Evolutionary conservation across 2,888 invertebrate genomes (phyloP), one percentile per base, ranked within the genome.

Genomic region (Callyntrura guangdongensis): DNA sequence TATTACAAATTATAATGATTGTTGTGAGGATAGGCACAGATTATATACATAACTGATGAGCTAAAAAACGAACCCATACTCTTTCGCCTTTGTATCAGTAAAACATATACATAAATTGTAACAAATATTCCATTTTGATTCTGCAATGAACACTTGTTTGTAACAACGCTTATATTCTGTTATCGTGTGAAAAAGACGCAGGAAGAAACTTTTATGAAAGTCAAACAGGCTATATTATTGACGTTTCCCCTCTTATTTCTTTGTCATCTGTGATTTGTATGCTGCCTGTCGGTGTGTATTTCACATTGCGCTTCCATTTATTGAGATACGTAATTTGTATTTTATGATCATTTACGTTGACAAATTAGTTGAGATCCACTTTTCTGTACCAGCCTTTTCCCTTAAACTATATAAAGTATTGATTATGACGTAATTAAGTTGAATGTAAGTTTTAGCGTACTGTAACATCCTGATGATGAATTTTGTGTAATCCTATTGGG

Each of bases 31-130:
- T 90, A 90, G 85, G 74, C 89, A 90, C 86, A 90, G 79, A 64
- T 82, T 89, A 86, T 86, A 86, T 61, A 82, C 61, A 85, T 90
- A 90, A 90, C 86, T 49, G 86, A 90, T 90, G 90, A 90, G 90
- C 90, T 90, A 86, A 90, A 87, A 89, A 90, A 89, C 47, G 90
- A 90, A 90, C 90, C 90, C 90, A 86, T 90, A 90, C 90, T 90
- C 90, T 90, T 90, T 90, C 90, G 90, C 90, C 90, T 90, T 90
- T 90, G 90, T 90, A 90, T 90, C 90, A 90, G 86, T 90, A 86
- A 90, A 61, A 85, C 47, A 81, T 67, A 83, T 67, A 83, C 59
- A 86, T 77, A 86, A 59, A 77, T 86, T 86, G 22, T 82, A 82
- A 77, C 59, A 83, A 89, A 83, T 59, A 89, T 89, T 89, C 89